These are phyloP conservation scores for Melopsittacus undulatus DNA, from an alignment of 2,797 vertebrate species.

Conservation along the genomic window DNA sequence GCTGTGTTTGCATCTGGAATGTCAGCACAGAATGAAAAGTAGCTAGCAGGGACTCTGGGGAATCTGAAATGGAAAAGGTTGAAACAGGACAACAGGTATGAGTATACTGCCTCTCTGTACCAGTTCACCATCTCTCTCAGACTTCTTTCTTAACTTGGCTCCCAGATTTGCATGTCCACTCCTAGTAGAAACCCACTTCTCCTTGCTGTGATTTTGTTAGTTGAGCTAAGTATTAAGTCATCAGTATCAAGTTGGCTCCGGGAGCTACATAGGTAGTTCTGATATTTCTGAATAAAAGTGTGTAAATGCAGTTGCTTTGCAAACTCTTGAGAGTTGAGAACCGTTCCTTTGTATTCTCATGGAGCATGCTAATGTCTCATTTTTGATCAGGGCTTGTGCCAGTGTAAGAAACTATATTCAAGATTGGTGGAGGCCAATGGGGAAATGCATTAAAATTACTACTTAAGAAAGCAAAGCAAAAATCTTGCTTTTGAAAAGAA, in stretches of 20 bases:
- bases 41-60: background rate
- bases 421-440: background rate
- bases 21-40: background rate
- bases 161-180: background rate
- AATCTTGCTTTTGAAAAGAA: background rate
- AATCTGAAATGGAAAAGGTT: background rate
- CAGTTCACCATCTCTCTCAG: background rate
- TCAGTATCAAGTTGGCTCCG: background rate
- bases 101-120: background rate
- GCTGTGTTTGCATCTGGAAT: accelerated
- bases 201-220: background rate
- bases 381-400: background rate
- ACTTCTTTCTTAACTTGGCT: background rate
- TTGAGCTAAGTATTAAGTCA: background rate
- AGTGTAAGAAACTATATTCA: background rate
- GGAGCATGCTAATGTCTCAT: background rate
- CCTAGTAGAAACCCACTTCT: background rate
- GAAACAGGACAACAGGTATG: background rate
- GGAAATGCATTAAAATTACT: background rate
- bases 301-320: accelerated
- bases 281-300: background rate
- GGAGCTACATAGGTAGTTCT: background rate
- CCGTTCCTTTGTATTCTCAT: background rate
- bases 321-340: accelerated
- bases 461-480: background rate